These are phyloP conservation scores for Cassiopea xamachana DNA, from an alignment of 30 jellyfish, hydroid and myxozoan genomes.

Conservation along the genomic window DNA sequence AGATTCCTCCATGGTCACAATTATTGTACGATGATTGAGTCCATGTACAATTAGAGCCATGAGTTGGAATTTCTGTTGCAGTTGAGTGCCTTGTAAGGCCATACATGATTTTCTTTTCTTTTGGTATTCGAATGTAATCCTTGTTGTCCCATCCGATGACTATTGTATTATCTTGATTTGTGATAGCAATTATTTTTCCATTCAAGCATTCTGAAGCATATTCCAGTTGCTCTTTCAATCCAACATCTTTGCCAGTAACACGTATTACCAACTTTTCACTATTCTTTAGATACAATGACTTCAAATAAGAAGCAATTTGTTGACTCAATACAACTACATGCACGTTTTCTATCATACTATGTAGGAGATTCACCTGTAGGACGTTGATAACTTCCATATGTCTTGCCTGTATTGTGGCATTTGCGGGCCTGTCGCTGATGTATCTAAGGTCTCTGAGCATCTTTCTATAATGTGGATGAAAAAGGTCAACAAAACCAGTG, in stretches of 20 bases:
- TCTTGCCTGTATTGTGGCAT: not conserved
- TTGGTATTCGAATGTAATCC: not conserved
- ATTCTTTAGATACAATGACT: slow-evolving; percentile 1
- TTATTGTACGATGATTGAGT: not conserved
- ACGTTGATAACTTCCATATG: slow-evolving; percentile 31
- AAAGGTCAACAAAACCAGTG: slow-evolving; percentile 21
- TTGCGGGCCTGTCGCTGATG: not conserved
- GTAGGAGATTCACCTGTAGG: slow-evolving; percentile 2
- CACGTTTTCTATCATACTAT: not conserved
- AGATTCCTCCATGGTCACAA: slow-evolving; percentile 53
- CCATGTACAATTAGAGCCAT: slow-evolving; percentile 17
- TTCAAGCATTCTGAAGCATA: slow-evolving; percentile 11
- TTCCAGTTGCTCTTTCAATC: slow-evolving; percentile 10
- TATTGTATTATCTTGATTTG: slow-evolving; percentile 34
- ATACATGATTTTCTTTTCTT: slow-evolving; percentile 3
- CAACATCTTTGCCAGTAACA: slow-evolving; percentile 13
- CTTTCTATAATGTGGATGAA: not conserved
- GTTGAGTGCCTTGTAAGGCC: slow-evolving; percentile 43
- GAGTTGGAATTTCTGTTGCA: not conserved
- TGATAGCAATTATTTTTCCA: slow-evolving; percentile 8
- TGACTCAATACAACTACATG: slow-evolving; percentile 14
- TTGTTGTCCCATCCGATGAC: slow-evolving; percentile 40
- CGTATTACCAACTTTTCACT: slow-evolving; percentile 22
- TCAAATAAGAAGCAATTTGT: slow-evolving; percentile 15
- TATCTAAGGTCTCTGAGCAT: not conserved